Base-by-base conservation (phyloP, 2,888 invertebrate species). In the Drosophila picticornis region DNA sequence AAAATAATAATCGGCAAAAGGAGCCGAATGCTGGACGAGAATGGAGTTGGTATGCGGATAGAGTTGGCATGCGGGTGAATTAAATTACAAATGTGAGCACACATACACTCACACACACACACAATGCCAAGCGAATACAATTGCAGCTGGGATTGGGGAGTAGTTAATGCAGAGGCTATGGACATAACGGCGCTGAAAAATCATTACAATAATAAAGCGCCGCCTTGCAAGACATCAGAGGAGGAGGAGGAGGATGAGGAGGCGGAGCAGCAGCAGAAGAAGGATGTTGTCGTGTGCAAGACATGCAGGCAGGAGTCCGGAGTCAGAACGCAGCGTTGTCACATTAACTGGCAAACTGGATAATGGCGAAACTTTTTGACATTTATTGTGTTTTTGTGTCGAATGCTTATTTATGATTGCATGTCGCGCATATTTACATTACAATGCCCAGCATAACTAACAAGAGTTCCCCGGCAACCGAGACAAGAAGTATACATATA, bases 311-410 rank as follows among this genome's bases (percentile, higher is more conserved):
- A 53, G 25, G 38, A 52, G 19, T 40, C 38, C 72, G 70, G 63
- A 72, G 52, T 10, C 40, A 63, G 56, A 51, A 52, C 66, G 64
- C 60, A 70, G 71, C 82, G 38, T 60, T 83, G 81, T 63, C 70
- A 74, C 90, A 84, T 84, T 84, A 84, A 84, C 90, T 83, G 89
- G 74, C 81, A 67, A 86, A 86, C 60, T 64, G 82, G 90, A 86
- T 90, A 87, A 85, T 90, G 90, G 90, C 74, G 81, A 90, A 90
- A 91, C 81, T 90, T 86, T 86, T 34, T 91, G 91, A 91, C 91
- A 91, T 86, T 91, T 88, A 92, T 90, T 92, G 88, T 90, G 88
- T 91, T 88, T 91, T 88, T 90, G 90, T 91, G 90, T 86, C 90
- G 91, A 91, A 92, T 90, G 84, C 83, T 91, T 90, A 87, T 84